Evolutionary conservation across 2,888 invertebrate species (phyloP).

Genomic region (Ichneumoninae sp.): DNA sequence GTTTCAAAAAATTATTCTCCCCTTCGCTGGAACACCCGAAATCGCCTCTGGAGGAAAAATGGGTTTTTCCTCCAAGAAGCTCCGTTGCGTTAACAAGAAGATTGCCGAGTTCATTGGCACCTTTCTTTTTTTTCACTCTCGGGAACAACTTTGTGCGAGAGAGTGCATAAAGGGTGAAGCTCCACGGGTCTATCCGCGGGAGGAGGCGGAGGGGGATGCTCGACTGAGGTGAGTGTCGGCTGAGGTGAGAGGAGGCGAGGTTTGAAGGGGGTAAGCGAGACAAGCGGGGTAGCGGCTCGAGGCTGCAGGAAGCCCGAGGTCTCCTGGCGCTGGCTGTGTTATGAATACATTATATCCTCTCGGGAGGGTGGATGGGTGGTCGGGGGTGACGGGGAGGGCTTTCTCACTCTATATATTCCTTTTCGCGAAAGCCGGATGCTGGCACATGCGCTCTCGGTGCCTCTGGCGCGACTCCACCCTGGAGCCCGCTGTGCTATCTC

Average conservation of each 20-base stretch:
- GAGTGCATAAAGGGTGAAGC: conserved; percentile 2
- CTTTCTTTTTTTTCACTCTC: conserved; percentile 42
- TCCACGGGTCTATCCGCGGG: neutral
- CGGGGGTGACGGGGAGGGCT: conserved; percentile 6
- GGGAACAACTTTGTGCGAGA: conserved; percentile 16
- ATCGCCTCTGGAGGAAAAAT: neutral
- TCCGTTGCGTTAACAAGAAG: conserved; percentile 6
- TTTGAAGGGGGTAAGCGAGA: conserved; percentile 23
- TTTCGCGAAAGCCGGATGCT: conserved; percentile 75
- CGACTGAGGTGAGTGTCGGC: neutral
- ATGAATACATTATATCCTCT: conserved; percentile 82
- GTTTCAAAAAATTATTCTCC: neutral
- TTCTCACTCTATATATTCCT: conserved; percentile 49
- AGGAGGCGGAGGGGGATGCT: neutral
- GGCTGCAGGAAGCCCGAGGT: conserved; percentile 60
- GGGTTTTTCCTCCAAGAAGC: conserved; percentile 4
- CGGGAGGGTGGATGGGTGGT: neutral
- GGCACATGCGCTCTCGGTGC: conserved; percentile 81
- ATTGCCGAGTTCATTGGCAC: conserved; percentile 3
- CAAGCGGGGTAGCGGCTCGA: conserved; percentile 12
- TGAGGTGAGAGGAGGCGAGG: conserved; percentile 44
- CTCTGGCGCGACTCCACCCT: conserved; percentile 79
- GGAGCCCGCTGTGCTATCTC: conserved; percentile 66
- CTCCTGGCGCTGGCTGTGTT: conserved; percentile 75
- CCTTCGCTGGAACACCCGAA: neutral